Evolutionary conservation across 2,797 vertebrate species (phyloP), one percentile per base, ranked within the genome.

Genomic region (Sylvilagus floridanus): DNA sequence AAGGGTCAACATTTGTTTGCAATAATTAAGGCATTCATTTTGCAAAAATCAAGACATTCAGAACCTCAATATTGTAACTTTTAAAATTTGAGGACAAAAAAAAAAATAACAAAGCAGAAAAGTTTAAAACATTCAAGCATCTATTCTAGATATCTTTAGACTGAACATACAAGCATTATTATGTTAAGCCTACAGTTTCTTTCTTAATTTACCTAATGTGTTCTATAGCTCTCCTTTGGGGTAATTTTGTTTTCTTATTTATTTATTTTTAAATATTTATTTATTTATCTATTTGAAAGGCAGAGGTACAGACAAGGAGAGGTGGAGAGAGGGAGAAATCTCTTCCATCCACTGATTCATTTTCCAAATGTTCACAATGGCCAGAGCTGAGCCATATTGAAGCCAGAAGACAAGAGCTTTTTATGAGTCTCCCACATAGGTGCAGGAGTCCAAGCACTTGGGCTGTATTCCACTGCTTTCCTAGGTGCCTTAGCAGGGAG

Each of bases 141-240:
- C 69, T n/a, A 4, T 76, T 82, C 42, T 84, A 83, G 32, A 47
- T 9, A 71, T 52, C 14, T 75, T 54, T 28, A 81, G 11, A 89
- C 28, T 78, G 91, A 42, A 91, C 32, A 83, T 26, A 57, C 4
- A 75, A 26, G 13, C 77, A 91, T 37, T 52, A 73, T 77, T 82
- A 47, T 73, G 6, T 87, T 73, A 95, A 83, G 19, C 2, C 12
- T 90, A 50, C 2, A 35, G 13, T 54, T 89, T 42, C 12, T 69
- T 84, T 32, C 26, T 75, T 83, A 83, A 95, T 90, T 96, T 84
- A 30, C 30, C 7, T 92, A 90, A 96, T 92, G 54, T 92, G 63
- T 81, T 96, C 93, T 85, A 2, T 30, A n/a, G n/a, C n/a, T n/a
- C n/a, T 68, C 35, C 5, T 73, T 72, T 50, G 32, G 35, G 68